These are phyloP conservation scores for Chaetoderma sp. DNA, from an alignment of 2,888 invertebrate genomes.

Conservation along the genomic window DNA sequence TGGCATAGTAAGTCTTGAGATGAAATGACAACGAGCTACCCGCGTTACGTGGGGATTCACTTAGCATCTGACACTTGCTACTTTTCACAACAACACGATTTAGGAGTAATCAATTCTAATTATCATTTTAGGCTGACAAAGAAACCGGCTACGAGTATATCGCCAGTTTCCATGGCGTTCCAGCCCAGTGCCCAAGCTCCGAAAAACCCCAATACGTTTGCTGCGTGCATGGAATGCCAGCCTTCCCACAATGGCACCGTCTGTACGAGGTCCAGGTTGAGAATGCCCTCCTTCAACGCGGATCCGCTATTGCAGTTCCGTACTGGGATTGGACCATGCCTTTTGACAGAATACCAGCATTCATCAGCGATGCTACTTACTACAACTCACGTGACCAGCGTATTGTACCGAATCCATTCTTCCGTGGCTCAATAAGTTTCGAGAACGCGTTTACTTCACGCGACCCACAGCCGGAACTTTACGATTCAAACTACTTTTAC, in stretches of 20 bases:
- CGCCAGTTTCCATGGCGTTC: slow-evolving; percentile 39
- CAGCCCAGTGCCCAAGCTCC: slow-evolving; percentile 28
- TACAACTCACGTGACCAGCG: slow-evolving; percentile 23
- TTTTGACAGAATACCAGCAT: slow-evolving; percentile 20
- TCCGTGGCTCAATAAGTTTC: slow-evolving; percentile 18
- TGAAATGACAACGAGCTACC: too few species aligned
- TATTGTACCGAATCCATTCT: slow-evolving; percentile 33
- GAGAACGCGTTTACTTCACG: slow-evolving; percentile 18
- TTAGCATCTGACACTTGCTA: too few species aligned
- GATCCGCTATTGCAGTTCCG: slow-evolving; percentile 37
- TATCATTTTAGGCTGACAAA: too few species aligned
- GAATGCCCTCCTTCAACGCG: slow-evolving; percentile 29
- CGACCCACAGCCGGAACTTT: slow-evolving; percentile 12
- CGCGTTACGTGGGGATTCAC: too few species aligned
- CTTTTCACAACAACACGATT: too few species aligned
- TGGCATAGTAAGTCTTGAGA: too few species aligned
- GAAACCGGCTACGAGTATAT: slow-evolving; percentile 33
- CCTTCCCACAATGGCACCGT: slow-evolving; percentile 39
- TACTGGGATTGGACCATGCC: slow-evolving; percentile 37
- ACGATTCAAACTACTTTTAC: slow-evolving; percentile 15
- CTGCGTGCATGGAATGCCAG: slow-evolving; percentile 34
- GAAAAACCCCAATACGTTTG: slow-evolving; percentile 22
- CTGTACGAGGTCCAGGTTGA: slow-evolving; percentile 35
- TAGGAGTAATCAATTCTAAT: too few species aligned
- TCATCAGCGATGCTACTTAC: slow-evolving; percentile 28